phyloP scores from a whole-genome alignment of 2,113 vertebrate species.

The Dolichallabes microphthalmus region DNA sequence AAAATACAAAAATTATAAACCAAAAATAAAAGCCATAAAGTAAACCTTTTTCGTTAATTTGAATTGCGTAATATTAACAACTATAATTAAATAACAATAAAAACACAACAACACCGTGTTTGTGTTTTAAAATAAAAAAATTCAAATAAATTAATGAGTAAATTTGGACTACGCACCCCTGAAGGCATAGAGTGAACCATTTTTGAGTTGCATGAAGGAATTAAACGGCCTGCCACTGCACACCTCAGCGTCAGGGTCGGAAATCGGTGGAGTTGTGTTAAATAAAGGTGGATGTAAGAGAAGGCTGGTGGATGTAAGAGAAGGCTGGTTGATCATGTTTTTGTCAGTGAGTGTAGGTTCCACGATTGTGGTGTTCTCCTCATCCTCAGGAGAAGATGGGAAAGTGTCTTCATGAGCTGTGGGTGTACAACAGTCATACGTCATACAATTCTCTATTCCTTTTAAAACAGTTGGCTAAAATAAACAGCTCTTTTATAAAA shows the following conservation, averaged over 20 bases:
- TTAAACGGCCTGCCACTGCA: slow-evolving; percentile 85
- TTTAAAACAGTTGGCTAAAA: background rate
- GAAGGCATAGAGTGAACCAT: slow-evolving; percentile 89
- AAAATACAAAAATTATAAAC: slow-evolving; percentile 26
- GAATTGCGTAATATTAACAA: background rate
- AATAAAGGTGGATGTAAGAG: background rate
- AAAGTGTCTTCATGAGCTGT: slow-evolving; percentile 91
- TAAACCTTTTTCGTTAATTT: background rate
- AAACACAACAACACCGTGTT: background rate
- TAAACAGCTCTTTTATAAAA: background rate
- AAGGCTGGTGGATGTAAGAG: background rate
- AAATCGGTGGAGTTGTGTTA: background rate
- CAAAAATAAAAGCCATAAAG: background rate
- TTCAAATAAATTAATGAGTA: background rate
- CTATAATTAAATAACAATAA: background rate
- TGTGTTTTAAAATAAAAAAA: no score
- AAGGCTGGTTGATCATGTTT: background rate
- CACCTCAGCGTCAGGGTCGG: slow-evolving; percentile 66
- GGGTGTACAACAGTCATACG: slow-evolving; percentile 43
- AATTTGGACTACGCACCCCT: slow-evolving; percentile 76
- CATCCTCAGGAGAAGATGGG: slow-evolving; percentile 77
- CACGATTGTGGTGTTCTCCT: slow-evolving; percentile 60
- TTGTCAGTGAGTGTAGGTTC: background rate
- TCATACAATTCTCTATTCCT: background rate
- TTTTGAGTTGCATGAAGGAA: slow-evolving; percentile 89